Evolutionary conservation across 2,797 vertebrate species (phyloP).

Genomic region (Clarias platycephalus): DNA sequence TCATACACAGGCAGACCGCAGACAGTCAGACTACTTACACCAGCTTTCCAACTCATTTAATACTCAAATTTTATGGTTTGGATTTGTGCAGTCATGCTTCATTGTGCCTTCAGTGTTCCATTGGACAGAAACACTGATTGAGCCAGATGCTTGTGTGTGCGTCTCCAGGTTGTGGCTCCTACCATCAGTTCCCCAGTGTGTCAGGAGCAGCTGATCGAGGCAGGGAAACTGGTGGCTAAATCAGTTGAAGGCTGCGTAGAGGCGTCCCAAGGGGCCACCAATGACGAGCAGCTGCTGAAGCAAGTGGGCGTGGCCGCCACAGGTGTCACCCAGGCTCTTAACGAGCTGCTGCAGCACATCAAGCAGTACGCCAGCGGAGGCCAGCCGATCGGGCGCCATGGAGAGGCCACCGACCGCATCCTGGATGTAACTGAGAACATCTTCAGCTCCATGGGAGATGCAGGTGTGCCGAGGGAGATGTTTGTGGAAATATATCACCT

Average conservation of each 20-base stretch:
- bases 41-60: background rate
- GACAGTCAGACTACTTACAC: background rate
- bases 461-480: slow-evolving; percentile 74
- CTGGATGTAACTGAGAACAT: slow-evolving; percentile 97
- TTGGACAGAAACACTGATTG: background rate
- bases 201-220: slow-evolving; percentile 95
- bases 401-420: slow-evolving; percentile 96
- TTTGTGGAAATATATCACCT: no score
- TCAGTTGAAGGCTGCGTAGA: slow-evolving; percentile 94
- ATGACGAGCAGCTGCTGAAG: slow-evolving; percentile 87
- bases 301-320: slow-evolving; percentile 91
- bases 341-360: slow-evolving; percentile 93
- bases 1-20: background rate
- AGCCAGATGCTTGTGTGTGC: slow-evolving; percentile 4
- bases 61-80: background rate
- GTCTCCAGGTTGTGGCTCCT: slow-evolving; percentile 88
- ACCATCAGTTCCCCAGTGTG: slow-evolving; percentile 97
- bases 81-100: slow-evolving; percentile 1
- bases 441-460: slow-evolving; percentile 98
- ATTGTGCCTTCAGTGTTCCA: background rate
- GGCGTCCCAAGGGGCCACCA: slow-evolving; percentile 88
- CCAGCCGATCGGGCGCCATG: slow-evolving; percentile 89
- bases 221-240: slow-evolving; percentile 93
- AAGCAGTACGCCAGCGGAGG: slow-evolving; percentile 88
- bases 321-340: slow-evolving; percentile 91